Percentiles rank a stretch among this genome's conserved stretches.
phyloP scores from a whole-genome alignment of 2,797 vertebrate species.

The Brachymystax lenok region DNA sequence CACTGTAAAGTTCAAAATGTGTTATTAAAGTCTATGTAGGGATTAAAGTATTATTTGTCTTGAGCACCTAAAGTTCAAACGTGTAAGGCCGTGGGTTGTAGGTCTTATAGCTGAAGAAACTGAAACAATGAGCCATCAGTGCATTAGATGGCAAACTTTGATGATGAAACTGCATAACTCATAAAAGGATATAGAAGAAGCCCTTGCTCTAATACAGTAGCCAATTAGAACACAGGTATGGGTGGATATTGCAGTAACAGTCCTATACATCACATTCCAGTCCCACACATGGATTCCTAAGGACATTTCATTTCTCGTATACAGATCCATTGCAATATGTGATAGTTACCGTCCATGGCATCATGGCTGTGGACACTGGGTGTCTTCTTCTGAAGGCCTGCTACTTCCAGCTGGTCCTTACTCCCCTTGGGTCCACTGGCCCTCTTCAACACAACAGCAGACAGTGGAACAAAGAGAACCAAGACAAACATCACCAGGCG shows the following conservation, averaged over 20 bases:
- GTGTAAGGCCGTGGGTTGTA: too few species aligned
- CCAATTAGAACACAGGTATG: background rate
- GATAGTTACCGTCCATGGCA: conserved; percentile 75
- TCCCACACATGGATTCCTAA: background rate
- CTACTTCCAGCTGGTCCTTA: conserved; percentile 56
- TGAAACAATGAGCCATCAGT: too few species aligned
- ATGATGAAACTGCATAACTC: too few species aligned
- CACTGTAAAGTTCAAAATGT: too few species aligned
- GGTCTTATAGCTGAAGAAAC: too few species aligned
- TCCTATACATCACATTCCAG: background rate
- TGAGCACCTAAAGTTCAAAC: too few species aligned
- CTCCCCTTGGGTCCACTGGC: conserved; percentile 59
- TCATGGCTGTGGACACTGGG: conserved; percentile 57
- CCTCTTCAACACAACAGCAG: conserved; percentile 1
- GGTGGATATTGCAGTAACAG: background rate
- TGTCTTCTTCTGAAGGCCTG: conserved; percentile 52
- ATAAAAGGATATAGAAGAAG: too few species aligned
- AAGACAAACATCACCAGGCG: background rate
- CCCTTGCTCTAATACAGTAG: background rate
- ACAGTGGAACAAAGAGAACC: background rate
- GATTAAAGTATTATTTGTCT: too few species aligned
- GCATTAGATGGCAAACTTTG: too few species aligned
- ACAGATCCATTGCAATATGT: background rate
- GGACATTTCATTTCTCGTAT: background rate
- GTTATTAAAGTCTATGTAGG: too few species aligned